Evolutionary conservation across 2,797 vertebrate genomes (phyloP).

Genomic region (Anniella stebbinsi): DNA sequence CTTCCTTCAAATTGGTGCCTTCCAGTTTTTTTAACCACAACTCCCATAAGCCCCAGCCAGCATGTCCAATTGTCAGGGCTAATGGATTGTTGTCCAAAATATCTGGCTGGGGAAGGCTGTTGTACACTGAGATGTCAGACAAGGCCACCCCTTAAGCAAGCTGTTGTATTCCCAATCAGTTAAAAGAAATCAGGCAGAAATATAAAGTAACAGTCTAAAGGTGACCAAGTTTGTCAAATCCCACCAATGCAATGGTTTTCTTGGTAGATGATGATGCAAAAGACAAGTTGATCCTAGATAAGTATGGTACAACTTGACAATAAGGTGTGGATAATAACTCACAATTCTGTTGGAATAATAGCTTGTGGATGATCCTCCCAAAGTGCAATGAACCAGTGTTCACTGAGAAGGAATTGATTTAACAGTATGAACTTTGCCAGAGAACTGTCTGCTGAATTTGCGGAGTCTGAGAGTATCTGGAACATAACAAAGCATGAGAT

Average conservation of each 20-base stretch:
- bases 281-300: neutral
- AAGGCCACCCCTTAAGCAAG: neutral
- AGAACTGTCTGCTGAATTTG: neutral
- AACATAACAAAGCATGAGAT: neutral
- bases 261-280: neutral
- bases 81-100: too few relatives aligned
- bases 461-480: neutral
- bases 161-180: neutral
- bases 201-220: neutral
- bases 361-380: neutral
- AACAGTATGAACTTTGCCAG: neutral
- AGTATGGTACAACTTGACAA: neutral
- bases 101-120: too few relatives aligned
- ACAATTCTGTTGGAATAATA: neutral
- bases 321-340: neutral
- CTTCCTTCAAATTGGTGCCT: too few relatives aligned
- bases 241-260: neutral
- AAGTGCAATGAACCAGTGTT: neutral
- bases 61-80: too few relatives aligned
- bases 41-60: too few relatives aligned
- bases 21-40: too few relatives aligned
- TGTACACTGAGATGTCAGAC: neutral
- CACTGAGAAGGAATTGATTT: neutral
- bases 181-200: constrained; percentile 1
- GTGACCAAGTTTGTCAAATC: neutral